Base-by-base conservation (phyloP, 2,113 vertebrate species). In the Bubo bubo region DNA sequence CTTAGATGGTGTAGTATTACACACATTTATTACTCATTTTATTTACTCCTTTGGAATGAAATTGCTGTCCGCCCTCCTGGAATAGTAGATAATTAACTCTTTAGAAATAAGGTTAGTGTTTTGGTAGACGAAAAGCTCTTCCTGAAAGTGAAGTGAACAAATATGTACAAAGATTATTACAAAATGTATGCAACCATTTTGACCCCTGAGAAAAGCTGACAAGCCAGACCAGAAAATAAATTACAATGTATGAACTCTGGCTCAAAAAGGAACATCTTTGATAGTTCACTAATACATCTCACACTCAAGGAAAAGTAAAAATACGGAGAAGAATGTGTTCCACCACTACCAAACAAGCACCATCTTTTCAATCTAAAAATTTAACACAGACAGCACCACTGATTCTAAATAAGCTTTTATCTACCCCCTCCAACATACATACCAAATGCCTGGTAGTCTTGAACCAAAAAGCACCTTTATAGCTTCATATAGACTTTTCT, bases 21-120 rank as follows among this genome's bases (percentile, higher is more conserved):
- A 93, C 45, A 73, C 56, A 50, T 87, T 83, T 93, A 96, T 96
- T 91, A 91, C 88, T 96, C 86, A 79, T 91, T 93, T 95, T 95
- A 96, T 95, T 96, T 96, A 83, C 73, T 97, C 74, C 79, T 91
- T 45, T 62, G 37, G 64, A 90, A 96, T 91, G 60, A 90, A 98
- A 96, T 89, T 86, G 68, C 55, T 95, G 71, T 71, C 62, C 91
- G 75, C 34, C 63, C 63, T 96, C 62, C 77, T 63, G 55, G 88
- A 91, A 87, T 39, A 96, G 86, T 94, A 96, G 97, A 95, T 96
- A 92, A 98, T 96, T 96, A 96, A 97, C 91, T 96, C 56, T 88
- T 97, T 84, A 97, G 80, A 95, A 96, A 91, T 82, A 85, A 90
- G 28, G 60, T 70, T 81, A 90, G 45, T 90, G 49, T 90, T 95